phyloP scores from a whole-genome alignment of 2,113 vertebrate species.

The Siniperca knerii region DNA sequence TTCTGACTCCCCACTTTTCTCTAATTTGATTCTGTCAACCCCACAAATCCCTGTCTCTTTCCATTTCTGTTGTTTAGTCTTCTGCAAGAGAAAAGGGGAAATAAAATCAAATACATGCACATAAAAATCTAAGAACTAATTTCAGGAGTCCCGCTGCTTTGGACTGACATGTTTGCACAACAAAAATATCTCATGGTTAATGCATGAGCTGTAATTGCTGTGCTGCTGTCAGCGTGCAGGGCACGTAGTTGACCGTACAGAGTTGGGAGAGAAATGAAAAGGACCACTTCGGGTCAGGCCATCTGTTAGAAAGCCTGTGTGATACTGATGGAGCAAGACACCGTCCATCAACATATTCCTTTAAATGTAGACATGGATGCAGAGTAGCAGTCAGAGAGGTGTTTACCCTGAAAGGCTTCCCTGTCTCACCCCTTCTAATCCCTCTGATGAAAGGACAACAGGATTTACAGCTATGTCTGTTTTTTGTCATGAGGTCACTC shows the following conservation, averaged over 20 bases:
- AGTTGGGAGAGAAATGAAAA: constrained; percentile 31
- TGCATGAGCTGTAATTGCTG: constrained; percentile 69
- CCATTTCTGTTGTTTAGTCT: constrained; percentile 5
- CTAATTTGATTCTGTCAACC: constrained; percentile 16
- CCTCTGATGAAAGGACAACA: constrained; percentile 14
- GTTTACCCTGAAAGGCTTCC: constrained; percentile 4
- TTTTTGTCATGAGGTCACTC: background rate
- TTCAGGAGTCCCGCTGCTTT: constrained; percentile 21
- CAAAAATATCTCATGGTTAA: constrained; percentile 63
- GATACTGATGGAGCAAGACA: constrained; percentile 37
- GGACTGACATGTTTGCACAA: constrained; percentile 64
- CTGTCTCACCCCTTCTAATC: constrained; percentile 15
- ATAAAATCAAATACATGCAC: background rate
- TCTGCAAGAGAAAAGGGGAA: background rate
- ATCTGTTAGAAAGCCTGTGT: constrained; percentile 61
- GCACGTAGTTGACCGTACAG: constrained; percentile 43
- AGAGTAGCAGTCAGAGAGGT: background rate
- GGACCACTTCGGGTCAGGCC: constrained; percentile 52
- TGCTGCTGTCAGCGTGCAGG: constrained; percentile 47
- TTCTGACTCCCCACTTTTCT: constrained; percentile 15
- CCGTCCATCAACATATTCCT: constrained; percentile 21
- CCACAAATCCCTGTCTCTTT: background rate
- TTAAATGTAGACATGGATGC: constrained; percentile 22
- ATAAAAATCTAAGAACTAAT: background rate
- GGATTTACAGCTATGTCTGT: background rate